phyloP scores from a whole-genome alignment of 2,113 vertebrate species.

The Callionymus lyra region DNA sequence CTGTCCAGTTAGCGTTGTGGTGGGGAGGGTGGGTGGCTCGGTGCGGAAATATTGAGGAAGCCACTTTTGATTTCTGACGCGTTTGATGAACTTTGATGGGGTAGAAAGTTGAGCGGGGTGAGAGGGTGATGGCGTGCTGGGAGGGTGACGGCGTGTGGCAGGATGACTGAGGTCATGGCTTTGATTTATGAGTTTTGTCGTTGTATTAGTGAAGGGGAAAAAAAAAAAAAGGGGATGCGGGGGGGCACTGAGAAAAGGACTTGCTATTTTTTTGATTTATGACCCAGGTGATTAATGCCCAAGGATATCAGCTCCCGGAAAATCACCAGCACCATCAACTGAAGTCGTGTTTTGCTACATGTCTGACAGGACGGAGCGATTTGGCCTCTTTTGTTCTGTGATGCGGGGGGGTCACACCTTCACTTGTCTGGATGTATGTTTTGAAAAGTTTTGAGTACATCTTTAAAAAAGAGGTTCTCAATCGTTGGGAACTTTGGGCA shows the following conservation, averaged over 20 bases:
- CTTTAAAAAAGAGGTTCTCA: too few species aligned
- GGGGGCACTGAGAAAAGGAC: slow-evolving; percentile 19
- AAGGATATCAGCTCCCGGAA: slow-evolving; percentile 56
- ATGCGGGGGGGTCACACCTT: slow-evolving; percentile 37
- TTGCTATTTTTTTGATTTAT: slow-evolving; percentile 50
- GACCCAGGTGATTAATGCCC: slow-evolving; percentile 51
- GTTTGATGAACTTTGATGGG: slow-evolving; percentile 55
- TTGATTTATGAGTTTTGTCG: slow-evolving; percentile 55
- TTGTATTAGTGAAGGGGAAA: slow-evolving; percentile 22
- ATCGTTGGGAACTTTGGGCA: too few species aligned
- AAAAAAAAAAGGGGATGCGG: slow-evolving; percentile 18
- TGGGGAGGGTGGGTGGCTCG: slow-evolving; percentile 10
- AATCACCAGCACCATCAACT: slow-evolving; percentile 39
- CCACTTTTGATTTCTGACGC: slow-evolving; percentile 61
- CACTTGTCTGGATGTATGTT: too few species aligned
- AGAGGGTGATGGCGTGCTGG: slow-evolving; percentile 28
- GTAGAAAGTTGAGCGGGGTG: slow-evolving; percentile 51
- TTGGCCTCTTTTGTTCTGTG: slow-evolving; percentile 55
- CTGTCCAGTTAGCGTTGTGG: slow-evolving; percentile 18
- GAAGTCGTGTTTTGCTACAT: slow-evolving; percentile 62
- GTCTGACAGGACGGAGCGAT: slow-evolving; percentile 54
- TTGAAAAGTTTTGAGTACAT: too few species aligned
- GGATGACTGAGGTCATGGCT: slow-evolving; percentile 44
- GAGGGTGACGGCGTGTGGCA: slow-evolving; percentile 45
- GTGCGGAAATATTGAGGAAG: slow-evolving; percentile 60